Evolutionary conservation across 2,888 invertebrate species (phyloP).

Genomic region (Eudasyphora cyanicolor): DNA sequence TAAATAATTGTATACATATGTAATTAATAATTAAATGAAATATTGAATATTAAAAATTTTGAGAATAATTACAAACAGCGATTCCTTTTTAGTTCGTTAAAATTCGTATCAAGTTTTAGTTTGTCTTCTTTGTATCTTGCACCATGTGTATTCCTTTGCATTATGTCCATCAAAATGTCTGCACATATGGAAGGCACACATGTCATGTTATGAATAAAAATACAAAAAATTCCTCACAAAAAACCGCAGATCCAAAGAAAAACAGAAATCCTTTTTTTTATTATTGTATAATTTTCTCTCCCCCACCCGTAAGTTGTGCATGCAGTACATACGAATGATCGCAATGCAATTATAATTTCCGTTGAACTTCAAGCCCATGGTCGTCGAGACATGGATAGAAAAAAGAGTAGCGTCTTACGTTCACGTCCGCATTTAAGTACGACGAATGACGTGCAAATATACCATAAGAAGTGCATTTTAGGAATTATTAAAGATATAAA

Average conservation of each 20-base stretch:
- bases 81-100: not conserved
- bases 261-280: constrained; percentile 8
- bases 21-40: too few species aligned
- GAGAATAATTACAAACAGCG: not conserved
- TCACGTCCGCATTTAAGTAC: not conserved
- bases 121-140: not conserved
- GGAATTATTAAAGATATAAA: constrained; percentile 45
- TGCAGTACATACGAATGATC: not conserved
- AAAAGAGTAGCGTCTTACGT: not conserved
- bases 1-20: too few species aligned
- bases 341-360: constrained; percentile 35
- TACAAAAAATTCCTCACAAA: constrained; percentile 8
- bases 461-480: constrained; percentile 19
- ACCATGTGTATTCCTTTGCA: not conserved
- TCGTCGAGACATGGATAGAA: too few species aligned
- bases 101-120: too few species aligned
- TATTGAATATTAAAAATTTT: not conserved
- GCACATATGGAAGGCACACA: not conserved
- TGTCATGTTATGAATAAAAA: constrained; percentile 23
- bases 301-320: not conserved
- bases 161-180: constrained; percentile 3
- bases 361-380: constrained; percentile 13
- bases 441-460: constrained; percentile 27
- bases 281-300: not conserved
- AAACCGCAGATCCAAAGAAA: not conserved